A percentile compares a stretch with the other conserved stretches of the same genome.
Evolutionary conservation across 2,797 vertebrate genomes (phyloP).

Genomic region (Hapalemur alaotrensis): DNA sequence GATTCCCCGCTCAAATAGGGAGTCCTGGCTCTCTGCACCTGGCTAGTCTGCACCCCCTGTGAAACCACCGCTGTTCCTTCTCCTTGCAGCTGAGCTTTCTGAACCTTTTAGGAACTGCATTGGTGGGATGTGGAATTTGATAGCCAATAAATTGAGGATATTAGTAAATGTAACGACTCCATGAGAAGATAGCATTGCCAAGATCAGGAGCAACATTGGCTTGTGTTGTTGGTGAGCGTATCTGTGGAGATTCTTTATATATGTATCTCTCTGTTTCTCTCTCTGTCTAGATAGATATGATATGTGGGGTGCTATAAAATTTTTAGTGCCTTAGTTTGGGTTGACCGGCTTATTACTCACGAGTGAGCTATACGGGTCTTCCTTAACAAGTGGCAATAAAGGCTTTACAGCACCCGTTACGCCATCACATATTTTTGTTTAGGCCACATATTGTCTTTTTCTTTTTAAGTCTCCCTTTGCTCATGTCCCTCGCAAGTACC

Average conservation of each 20-base stretch:
- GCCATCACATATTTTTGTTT: slow-evolving; percentile 61
- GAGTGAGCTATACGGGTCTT: slow-evolving; percentile 72
- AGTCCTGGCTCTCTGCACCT: not conserved
- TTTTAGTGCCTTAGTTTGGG: slow-evolving; percentile 77
- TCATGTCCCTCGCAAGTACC: slow-evolving; percentile 70
- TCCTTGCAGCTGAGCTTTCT: slow-evolving; percentile 4
- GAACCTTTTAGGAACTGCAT: slow-evolving; percentile 39
- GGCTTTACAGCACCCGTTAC: slow-evolving; percentile 70
- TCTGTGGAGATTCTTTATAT: not conserved
- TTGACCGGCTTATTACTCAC: slow-evolving; percentile 73
- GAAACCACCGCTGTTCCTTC: not conserved
- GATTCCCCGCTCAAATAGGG: not conserved
- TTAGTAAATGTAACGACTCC: not conserved
- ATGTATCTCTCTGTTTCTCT: slow-evolving; percentile 12
- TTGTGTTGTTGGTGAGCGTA: not conserved
- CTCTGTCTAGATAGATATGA: slow-evolving; percentile 54
- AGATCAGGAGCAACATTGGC: not conserved
- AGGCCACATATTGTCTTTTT: slow-evolving; percentile 73
- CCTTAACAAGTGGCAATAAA: slow-evolving; percentile 76
- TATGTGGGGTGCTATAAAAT: slow-evolving; percentile 71
- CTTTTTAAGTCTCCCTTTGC: slow-evolving; percentile 75
- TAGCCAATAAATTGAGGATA: slow-evolving; percentile 24
- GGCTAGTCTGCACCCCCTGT: not conserved
- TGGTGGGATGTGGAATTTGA: slow-evolving; percentile 43
- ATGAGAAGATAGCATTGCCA: not conserved